Base-by-base conservation (phyloP, 2,888 invertebrate genomes). In the Thumatha senex region DNA sequence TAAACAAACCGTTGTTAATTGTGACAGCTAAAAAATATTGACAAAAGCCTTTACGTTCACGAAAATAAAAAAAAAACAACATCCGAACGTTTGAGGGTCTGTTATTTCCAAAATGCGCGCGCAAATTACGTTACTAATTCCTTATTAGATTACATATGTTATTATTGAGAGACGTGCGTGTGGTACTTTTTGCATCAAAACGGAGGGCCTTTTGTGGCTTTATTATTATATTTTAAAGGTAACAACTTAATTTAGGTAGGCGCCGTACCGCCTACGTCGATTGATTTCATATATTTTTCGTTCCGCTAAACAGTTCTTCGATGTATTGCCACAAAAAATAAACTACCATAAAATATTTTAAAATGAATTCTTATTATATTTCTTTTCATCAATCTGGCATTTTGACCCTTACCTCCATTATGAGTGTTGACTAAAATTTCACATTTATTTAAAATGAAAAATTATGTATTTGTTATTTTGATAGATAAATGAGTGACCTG, bases 231-330 rank as follows among this genome's bases (percentile, higher is more conserved):
- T 82, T 80, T 84, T 83, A 79, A 78, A 76, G 74, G 76, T 88
- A 88, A 90, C 86, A 86, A 87, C 90, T 89, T 86, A 90, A 91
- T 91, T 88, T 84, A 78, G 79, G 78, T 72, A 84, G 88, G 89
- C 87, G 83, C 87, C 82, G 81, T 62, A 72, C 87, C 88, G 86
- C 87, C 88, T 80, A 76, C 82, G 66, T 82, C 82, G 79, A 86
- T 88, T 88, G 84, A 87, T 86, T 89, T 85, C 79, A 77, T 86
- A 80, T 89, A 88, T 90, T 88, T 85, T 86, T 82, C 80, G 76
- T 74, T 67, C 83, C 84, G 80, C 79, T 78, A 76, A 75, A 78
- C 74, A 69, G 64, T 52, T 38, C 78, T 81, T 70, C 77, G 78
- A 76, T 76, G 70, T 72, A 82, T 76, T 73, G 74, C 63, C 54